These are phyloP conservation scores for Betta splendens DNA, from an alignment of 2,797 vertebrate genomes.

Conservation along the genomic window DNA sequence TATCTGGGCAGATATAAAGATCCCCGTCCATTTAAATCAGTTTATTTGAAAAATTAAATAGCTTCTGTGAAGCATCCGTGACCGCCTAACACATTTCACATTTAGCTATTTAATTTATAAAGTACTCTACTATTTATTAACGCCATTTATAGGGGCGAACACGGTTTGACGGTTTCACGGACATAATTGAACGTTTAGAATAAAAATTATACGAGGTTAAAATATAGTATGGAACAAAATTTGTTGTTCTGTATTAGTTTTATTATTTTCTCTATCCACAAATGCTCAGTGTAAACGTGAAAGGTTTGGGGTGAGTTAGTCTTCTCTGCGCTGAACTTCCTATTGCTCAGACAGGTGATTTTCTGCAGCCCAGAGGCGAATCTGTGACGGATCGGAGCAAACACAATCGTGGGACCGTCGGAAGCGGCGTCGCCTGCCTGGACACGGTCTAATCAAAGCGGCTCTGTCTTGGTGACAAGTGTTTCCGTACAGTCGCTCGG, in stretches of 20 bases:
- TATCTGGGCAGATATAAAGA: background rate
- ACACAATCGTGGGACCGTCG: slow-evolving; percentile 48
- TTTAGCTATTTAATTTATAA: no score
- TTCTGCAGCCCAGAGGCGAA: slow-evolving; percentile 39
- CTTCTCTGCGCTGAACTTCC: background rate
- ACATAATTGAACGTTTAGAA: no score
- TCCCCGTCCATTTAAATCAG: no score
- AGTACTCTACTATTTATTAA: background rate
- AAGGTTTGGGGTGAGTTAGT: background rate
- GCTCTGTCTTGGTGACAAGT: slow-evolving; percentile 69
- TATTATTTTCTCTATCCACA: no score
- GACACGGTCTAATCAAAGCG: slow-evolving; percentile 40
- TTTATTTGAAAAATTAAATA: no score
- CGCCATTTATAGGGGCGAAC: no score
- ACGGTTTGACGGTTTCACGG: no score
- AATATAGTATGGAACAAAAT: no score
- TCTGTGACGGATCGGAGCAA: slow-evolving; percentile 57
- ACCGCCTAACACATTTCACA: no score
- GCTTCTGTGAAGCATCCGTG: background rate
- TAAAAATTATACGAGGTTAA: no score
- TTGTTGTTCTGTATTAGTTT: no score
- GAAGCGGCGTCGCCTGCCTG: slow-evolving; percentile 49
- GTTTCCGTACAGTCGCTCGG: slow-evolving; percentile 72
- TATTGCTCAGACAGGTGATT: slow-evolving; percentile 19
- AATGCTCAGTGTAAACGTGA: no score